Base-by-base conservation (phyloP, 2,113 vertebrate species). In the Orthonyx spaldingii region DNA sequence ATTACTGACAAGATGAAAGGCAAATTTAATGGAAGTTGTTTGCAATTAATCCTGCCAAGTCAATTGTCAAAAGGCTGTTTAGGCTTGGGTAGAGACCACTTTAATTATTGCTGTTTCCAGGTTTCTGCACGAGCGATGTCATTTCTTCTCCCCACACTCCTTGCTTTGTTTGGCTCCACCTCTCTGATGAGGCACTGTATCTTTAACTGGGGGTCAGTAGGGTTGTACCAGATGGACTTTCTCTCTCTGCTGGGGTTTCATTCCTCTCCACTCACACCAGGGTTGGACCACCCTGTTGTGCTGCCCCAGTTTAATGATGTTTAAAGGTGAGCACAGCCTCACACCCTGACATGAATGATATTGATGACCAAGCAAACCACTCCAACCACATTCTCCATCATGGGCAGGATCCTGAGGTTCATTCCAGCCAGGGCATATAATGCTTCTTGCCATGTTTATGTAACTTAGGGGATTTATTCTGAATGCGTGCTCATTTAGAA, bases 401-500 rank as follows among this genome's bases (percentile, higher is more conserved):
- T 33, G 33, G 92, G 83, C 96, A 78, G 87, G 85, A 70, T 69
- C 88, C 90, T 72, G 85, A 89, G 94, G 77, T 77, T 90, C 46
- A 53, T 78, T 84, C 66, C 77, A 96, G 72, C 92, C 70, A 79
- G 89, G 72, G 59, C 70, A 57, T 85, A 21, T 47, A 47, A 65
- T 28, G 85, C 89, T 85, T 93, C 42, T 69, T 86, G 93, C 90
- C 65, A 15, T 50, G 63, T 57, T 78, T 93, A 7, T 55, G 86
- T 91, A 89, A 74, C 70, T 59, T 92, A 77, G 84, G 42, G 94
- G 93, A 68, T 93, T 93, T 93, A 66, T 87, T 95, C 68, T 52
- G 75, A 71, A 71, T 52, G 81, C 37, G 50, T 94, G 94, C 95
- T 96, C 86, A 89, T 94, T 91, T 95, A 92, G 95, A 96, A 87